Percentiles rank a stretch among this genome's conserved stretches.
Conservation (phyloP, 2,113 vertebrate species). For the Ia io region DNA sequence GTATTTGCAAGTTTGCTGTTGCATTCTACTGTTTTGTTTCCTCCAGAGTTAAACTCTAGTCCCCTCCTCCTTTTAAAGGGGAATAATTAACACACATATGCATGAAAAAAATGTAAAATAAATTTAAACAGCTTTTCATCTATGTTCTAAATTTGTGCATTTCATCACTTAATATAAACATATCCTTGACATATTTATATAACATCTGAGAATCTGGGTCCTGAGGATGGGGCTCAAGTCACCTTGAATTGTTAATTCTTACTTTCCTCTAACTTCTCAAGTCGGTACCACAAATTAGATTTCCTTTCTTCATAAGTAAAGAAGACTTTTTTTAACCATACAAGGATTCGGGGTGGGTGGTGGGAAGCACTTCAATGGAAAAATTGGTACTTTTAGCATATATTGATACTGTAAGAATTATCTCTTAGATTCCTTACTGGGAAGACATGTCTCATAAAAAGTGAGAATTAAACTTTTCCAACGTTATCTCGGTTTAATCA, state of each 20-base stretch:
- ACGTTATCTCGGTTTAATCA: background rate
- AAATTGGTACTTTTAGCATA: background rate
- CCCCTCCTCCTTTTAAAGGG: background rate
- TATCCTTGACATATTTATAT: background rate
- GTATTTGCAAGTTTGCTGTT: background rate
- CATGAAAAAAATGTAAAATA: background rate
- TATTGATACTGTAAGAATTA: background rate
- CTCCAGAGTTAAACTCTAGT: background rate
- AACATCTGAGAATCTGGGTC: background rate
- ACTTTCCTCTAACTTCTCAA: background rate
- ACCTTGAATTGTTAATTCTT: background rate
- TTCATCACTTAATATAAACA: background rate
- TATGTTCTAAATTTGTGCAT: background rate
- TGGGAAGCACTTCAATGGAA: background rate
- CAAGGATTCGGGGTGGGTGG: background rate
- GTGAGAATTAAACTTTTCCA: background rate
- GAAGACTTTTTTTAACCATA: background rate
- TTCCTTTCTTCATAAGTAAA: background rate
- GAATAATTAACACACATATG: background rate
- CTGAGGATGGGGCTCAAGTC: background rate
- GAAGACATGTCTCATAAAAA: background rate
- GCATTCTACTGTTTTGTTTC: background rate
- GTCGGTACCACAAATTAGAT: background rate
- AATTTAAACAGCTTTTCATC: background rate
- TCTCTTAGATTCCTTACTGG: background rate